phyloP scores from a whole-genome alignment of 2,888 invertebrate genomes.

The Agrotis exclamationis region DNA sequence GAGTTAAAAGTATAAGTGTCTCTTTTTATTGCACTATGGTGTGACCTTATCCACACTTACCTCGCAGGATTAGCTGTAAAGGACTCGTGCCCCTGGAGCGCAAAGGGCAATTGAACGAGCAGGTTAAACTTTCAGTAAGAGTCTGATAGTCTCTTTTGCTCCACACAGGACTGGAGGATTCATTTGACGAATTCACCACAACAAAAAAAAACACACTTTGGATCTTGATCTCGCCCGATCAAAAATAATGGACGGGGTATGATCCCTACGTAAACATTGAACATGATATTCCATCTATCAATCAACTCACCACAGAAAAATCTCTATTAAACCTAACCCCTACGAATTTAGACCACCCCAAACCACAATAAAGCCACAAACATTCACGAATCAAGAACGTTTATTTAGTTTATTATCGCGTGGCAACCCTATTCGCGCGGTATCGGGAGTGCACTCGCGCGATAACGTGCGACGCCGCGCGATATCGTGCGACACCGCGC shows the following conservation, averaged over 20 bases:
- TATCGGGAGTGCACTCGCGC: conserved; percentile 64
- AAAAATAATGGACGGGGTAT: neutral
- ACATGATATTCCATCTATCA: neutral
- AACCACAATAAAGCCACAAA: conserved; percentile 32
- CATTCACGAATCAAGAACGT: conserved; percentile 55
- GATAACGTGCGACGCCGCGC: conserved; percentile 66
- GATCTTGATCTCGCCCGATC: neutral
- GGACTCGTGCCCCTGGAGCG: too few species aligned
- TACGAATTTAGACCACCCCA: conserved; percentile 1
- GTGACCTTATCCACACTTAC: too few species aligned
- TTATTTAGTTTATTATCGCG: conserved; percentile 59
- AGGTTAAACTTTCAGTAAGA: too few species aligned
- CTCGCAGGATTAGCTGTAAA: too few species aligned
- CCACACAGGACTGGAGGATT: too few species aligned
- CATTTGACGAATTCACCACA: too few species aligned
- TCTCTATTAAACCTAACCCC: conserved; percentile 13
- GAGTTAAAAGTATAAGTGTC: too few species aligned
- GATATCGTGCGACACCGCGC: conserved; percentile 66
- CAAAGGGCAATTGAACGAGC: too few species aligned
- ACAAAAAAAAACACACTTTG: neutral
- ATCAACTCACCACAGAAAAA: conserved; percentile 1
- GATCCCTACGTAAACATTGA: neutral
- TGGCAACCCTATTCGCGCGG: conserved; percentile 55
- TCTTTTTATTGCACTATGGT: too few species aligned
- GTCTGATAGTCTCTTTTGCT: too few species aligned